Percentiles rank a stretch among this genome's conserved stretches.
These are phyloP conservation scores for Noctua janthina DNA, from an alignment of 2,888 invertebrate species.

Conservation along the genomic window DNA sequence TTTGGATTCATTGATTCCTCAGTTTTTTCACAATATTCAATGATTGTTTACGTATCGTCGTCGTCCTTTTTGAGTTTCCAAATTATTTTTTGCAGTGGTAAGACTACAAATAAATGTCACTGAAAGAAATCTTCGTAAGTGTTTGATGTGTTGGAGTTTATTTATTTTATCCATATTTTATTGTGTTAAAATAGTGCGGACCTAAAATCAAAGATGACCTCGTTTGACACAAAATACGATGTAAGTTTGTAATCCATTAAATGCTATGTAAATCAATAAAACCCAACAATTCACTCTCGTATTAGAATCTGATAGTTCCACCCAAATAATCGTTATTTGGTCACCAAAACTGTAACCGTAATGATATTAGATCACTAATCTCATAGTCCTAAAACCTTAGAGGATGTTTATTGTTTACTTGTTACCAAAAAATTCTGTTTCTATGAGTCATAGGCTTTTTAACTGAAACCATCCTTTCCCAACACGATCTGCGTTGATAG, in stretches of 20 bases:
- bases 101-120: constrained; percentile 47
- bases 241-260: constrained; percentile 80
- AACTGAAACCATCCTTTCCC: not conserved
- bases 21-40: not conserved
- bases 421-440: not conserved
- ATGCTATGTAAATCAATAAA: constrained; percentile 9
- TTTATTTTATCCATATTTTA: constrained; percentile 68
- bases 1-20: not conserved
- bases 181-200: constrained; percentile 58
- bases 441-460: constrained; percentile 48
- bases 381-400: not conserved
- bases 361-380: not conserved
- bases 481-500: constrained; percentile 7
- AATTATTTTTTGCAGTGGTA: constrained; percentile 39
- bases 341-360: constrained; percentile 12
- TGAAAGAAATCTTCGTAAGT: constrained; percentile 44
- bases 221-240: constrained; percentile 89
- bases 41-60: not conserved
- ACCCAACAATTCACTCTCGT: not conserved
- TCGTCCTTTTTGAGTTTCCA: not conserved
- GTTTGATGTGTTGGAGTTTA: constrained; percentile 83
- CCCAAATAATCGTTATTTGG: constrained; percentile 30
- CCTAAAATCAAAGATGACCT: constrained; percentile 76
- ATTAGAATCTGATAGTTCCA: constrained; percentile 32
- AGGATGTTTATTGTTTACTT: constrained; percentile 1